A percentile compares a stretch with the other conserved stretches of the same genome.
Evolutionary conservation across 2,797 vertebrate genomes (phyloP).

Genomic region (Chelon labrosus): DNA sequence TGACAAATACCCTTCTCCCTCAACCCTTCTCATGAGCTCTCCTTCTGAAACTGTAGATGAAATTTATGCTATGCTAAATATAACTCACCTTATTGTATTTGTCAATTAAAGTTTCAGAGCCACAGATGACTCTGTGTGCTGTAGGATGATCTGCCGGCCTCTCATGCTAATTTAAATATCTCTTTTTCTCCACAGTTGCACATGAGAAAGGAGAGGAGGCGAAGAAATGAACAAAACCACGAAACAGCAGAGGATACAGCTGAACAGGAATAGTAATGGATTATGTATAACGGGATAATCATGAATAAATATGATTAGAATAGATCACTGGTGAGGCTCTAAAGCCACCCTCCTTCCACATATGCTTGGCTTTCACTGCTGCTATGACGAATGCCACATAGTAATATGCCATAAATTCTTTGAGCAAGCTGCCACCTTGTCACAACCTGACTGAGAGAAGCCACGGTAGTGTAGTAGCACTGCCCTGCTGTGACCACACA

Average conservation of each 20-base stretch:
- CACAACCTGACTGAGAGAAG: conserved; percentile 54
- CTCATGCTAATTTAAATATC: conserved; percentile 54
- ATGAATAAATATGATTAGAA: conserved; percentile 81
- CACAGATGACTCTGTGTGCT: conserved; percentile 26
- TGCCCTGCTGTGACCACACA: conserved; percentile 62
- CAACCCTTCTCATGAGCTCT: conserved; percentile 25
- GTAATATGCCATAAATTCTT: conserved; percentile 63
- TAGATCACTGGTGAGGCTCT: conserved; percentile 71
- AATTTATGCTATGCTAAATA: conserved; percentile 38
- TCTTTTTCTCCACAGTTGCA: conserved; percentile 64
- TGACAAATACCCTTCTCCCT: conserved; percentile 52
- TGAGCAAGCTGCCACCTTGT: conserved; percentile 63
- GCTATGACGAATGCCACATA: conserved; percentile 61
- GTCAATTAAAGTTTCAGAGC: conserved; percentile 43
- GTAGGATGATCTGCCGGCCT: conserved; percentile 43
- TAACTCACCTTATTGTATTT: conserved; percentile 50
- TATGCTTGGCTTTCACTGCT: conserved; percentile 51
- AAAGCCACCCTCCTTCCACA: conserved; percentile 32
- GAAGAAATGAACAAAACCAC: conserved; percentile 75
- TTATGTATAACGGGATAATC: conserved; percentile 73
- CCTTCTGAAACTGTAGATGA: conserved; percentile 13
- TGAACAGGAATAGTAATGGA: conserved; percentile 72
- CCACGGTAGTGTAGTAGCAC: conserved; percentile 43
- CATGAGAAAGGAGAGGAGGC: conserved; percentile 77
- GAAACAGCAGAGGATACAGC: conserved; percentile 65